Conservation (phyloP, 2,113 vertebrate species). For the Xenopus borealis region DNA sequence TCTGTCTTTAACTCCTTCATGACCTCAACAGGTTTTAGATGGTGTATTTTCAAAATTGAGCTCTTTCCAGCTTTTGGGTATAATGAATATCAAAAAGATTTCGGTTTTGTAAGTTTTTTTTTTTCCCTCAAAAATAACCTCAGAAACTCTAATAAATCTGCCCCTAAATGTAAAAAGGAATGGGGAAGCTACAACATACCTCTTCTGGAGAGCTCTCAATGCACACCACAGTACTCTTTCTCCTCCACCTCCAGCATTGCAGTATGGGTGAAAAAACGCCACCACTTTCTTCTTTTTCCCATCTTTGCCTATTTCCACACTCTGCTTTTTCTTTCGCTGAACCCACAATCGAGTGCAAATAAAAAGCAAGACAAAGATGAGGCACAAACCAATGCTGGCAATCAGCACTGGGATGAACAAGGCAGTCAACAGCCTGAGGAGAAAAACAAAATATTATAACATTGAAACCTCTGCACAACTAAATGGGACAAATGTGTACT, state of each 20-base stretch:
- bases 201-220: slow-evolving; percentile 82
- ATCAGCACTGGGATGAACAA: slow-evolving; percentile 77
- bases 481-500: no score
- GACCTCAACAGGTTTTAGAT: no score
- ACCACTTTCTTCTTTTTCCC: slow-evolving; percentile 66
- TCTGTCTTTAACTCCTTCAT: no score
- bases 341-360: slow-evolving; percentile 71
- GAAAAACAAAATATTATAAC: not conserved
- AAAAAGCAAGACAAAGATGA: slow-evolving; percentile 68
- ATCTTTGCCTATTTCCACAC: slow-evolving; percentile 50
- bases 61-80: no score
- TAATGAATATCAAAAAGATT: no score
- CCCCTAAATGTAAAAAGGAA: no score
- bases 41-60: no score
- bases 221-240: slow-evolving; percentile 96
- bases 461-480: no score
- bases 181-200: slow-evolving; percentile 58
- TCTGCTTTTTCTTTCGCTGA: slow-evolving; percentile 65
- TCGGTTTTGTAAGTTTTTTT: no score
- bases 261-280: slow-evolving; percentile 95
- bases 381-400: slow-evolving; percentile 66
- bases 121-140: no score
- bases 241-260: slow-evolving; percentile 91
- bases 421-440: slow-evolving; percentile 77
- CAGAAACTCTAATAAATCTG: no score